These are phyloP conservation scores for Perognathus longimembris DNA, from an alignment of 2,113 vertebrate species.

Conservation along the genomic window DNA sequence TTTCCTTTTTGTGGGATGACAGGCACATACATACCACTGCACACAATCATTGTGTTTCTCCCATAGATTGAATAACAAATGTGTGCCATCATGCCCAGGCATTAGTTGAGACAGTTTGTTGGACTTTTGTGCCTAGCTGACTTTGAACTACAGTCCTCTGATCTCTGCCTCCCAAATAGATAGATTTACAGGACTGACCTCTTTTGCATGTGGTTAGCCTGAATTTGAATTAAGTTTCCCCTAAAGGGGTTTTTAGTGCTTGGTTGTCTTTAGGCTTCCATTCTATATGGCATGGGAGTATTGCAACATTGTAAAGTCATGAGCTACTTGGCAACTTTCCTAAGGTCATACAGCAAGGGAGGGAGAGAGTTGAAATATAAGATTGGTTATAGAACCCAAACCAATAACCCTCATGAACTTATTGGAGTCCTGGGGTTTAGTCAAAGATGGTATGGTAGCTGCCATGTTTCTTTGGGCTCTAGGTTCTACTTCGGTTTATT, in stretches of 20 bases:
- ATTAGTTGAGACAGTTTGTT: no score
- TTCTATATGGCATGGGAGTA: neutral
- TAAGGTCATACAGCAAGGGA: neutral
- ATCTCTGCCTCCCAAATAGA: no score
- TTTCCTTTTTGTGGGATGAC: no score
- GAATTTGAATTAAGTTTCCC: neutral
- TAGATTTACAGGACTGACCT: neutral
- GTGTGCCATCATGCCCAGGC: no score
- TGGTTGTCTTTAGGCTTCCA: slow-evolving; percentile 16
- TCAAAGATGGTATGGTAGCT: neutral
- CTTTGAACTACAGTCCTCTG: no score
- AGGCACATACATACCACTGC: no score
- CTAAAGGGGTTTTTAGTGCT: slow-evolving; percentile 15
- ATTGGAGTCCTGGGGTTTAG: neutral
- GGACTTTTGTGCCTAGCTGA: no score
- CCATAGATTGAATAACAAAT: no score
- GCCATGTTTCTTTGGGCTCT: neutral
- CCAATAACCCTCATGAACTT: neutral
- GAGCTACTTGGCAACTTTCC: slow-evolving; percentile 3
- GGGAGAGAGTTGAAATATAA: neutral
- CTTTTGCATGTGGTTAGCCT: neutral
- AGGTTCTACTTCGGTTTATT: slow-evolving; percentile 19
- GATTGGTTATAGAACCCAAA: neutral
- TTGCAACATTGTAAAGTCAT: neutral
- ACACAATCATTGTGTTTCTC: no score